These are phyloP conservation scores for Serilophus lunatus DNA, from an alignment of 2,113 vertebrate species.

Conservation along the genomic window DNA sequence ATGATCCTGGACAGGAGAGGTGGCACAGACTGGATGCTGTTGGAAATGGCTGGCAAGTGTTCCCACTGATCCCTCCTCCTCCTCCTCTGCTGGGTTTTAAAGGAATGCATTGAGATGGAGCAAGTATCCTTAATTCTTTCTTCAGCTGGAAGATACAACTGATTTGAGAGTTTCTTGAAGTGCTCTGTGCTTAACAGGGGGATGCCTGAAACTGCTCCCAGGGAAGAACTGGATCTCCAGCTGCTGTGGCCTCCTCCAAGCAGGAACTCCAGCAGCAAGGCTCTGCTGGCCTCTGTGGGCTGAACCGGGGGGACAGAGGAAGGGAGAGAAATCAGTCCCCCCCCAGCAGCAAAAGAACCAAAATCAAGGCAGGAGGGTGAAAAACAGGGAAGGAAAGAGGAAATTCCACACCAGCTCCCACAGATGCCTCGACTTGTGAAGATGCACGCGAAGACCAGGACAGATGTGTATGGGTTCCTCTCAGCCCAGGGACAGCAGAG, in stretches of 20 bases:
- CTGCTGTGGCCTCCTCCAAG: accelerated
- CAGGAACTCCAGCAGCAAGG: neutral
- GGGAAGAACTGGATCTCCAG: neutral
- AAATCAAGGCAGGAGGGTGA: neutral
- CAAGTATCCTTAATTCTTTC: neutral
- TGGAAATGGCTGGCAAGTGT: neutral
- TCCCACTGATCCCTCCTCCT: neutral
- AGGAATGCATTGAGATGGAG: neutral
- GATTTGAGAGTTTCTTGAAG: neutral
- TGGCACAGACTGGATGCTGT: accelerated
- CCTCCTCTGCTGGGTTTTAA: neutral
- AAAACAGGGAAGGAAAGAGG: neutral
- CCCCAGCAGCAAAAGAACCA: neutral
- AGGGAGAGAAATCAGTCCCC: neutral
- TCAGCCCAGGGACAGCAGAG: neutral
- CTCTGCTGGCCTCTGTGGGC: neutral
- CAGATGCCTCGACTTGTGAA: neutral
- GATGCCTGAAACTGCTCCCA: accelerated
- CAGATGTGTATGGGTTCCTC: neutral
- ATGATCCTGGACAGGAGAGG: neutral
- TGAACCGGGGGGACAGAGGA: neutral
- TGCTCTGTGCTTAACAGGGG: neutral
- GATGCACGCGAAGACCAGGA: neutral
- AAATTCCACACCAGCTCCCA: neutral
- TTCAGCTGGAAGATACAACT: neutral